Percentiles rank a stretch among this genome's conserved stretches.
Evolutionary conservation across 2,888 invertebrate species (phyloP).

Genomic region (Andrena flavipes): DNA sequence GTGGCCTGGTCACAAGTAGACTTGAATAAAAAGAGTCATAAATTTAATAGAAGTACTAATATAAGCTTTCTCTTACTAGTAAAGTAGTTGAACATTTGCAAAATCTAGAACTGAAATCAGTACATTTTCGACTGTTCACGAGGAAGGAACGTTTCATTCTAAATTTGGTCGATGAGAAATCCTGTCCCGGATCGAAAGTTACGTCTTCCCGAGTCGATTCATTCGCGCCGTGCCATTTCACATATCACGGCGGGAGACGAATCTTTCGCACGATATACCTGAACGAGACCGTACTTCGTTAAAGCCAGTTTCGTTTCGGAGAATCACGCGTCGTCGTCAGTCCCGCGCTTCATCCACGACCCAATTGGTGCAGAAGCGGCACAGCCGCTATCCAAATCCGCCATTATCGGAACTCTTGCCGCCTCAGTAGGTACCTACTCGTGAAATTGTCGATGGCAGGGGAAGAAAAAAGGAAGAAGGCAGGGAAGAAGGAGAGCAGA

Average conservation of each 20-base stretch:
- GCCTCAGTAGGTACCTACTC: constrained; percentile 69
- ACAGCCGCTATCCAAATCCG: constrained; percentile 74
- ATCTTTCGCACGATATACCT: constrained; percentile 57
- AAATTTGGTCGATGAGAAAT: no score
- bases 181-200: no score
- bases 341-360: constrained; percentile 39
- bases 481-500: constrained; percentile 38
- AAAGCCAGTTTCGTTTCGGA: constrained; percentile 56
- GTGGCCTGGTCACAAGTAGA: no score
- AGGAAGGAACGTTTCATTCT: no score
- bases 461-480: constrained; percentile 34
- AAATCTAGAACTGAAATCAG: no score
- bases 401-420: constrained; percentile 74
- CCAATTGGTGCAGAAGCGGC: constrained; percentile 52
- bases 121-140: no score
- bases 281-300: constrained; percentile 59
- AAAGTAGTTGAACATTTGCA: no score
- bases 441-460: constrained; percentile 65
- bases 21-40: no score
- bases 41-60: no score
- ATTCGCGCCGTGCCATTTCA: no score
- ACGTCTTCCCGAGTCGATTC: no score
- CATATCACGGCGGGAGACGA: constrained; percentile 15
- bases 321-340: constrained; percentile 56
- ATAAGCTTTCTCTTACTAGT: no score